Conservation (phyloP, 2,888 invertebrate species). For the Agrotis segetum region DNA sequence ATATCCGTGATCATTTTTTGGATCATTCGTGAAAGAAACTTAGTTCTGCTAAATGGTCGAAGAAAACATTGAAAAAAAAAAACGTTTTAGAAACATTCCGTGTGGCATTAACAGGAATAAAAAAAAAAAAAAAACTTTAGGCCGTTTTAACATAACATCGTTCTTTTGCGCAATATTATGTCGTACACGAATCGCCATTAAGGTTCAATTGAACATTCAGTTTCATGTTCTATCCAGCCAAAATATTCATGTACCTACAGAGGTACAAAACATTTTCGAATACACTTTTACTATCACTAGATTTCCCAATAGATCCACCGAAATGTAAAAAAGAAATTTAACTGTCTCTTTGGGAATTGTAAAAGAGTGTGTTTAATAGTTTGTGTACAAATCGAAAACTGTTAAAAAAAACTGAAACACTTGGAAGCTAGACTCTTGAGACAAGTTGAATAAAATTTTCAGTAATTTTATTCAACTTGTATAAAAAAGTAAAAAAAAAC, state of each 20-base stretch:
- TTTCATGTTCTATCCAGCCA: neutral
- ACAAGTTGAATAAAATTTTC: neutral
- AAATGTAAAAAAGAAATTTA: neutral
- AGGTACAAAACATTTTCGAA: neutral
- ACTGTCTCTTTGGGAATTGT: neutral
- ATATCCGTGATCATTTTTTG: too few species aligned
- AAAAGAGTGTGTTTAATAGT: conserved; percentile 1
- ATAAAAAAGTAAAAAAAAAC: too few species aligned
- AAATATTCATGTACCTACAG: neutral
- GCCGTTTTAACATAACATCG: too few species aligned
- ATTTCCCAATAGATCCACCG: neutral
- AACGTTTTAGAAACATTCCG: too few species aligned
- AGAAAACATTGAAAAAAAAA: too few species aligned
- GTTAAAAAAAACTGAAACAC: conserved; percentile 13
- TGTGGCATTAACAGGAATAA: too few species aligned
- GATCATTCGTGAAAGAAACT: too few species aligned
- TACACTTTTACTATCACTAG: neutral
- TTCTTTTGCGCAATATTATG: too few species aligned
- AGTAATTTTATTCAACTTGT: too few species aligned
- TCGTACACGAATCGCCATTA: too few species aligned
- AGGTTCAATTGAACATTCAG: neutral
- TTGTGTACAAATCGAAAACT: conserved; percentile 10
- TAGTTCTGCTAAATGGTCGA: too few species aligned
- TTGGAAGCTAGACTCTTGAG: neutral
- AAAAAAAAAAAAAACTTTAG: too few species aligned